Conservation (phyloP, 2,113 vertebrate species). For the Anoplopoma fimbria region DNA sequence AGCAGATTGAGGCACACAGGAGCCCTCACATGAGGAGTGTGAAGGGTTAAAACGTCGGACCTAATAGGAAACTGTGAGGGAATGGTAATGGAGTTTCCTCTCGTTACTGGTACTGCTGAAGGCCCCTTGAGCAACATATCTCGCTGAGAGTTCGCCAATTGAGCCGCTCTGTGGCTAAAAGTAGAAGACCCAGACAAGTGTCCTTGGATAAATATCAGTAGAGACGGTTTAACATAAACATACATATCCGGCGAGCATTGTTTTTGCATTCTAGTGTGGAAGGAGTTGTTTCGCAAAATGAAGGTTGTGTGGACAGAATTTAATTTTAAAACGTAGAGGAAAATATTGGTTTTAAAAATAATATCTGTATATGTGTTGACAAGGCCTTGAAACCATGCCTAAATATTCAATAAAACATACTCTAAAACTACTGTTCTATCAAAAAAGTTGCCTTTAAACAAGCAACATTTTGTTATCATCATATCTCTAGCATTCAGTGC, state of each 20-base stretch:
- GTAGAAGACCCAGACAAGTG: too few species aligned
- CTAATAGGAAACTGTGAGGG: constrained; percentile 23
- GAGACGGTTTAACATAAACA: too few species aligned
- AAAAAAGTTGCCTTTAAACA: not conserved
- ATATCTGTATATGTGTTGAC: not conserved
- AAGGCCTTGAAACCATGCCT: not conserved
- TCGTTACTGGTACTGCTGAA: not conserved
- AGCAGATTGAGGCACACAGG: constrained; percentile 21
- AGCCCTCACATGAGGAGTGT: constrained; percentile 3
- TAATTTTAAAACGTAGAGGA: too few species aligned
- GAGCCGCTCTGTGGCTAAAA: too few species aligned
- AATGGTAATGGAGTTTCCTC: constrained; percentile 28
- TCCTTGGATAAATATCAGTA: too few species aligned
- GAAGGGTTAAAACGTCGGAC: constrained; percentile 15
- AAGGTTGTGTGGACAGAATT: too few species aligned
- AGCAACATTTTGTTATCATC: not conserved
- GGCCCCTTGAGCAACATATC: constrained; percentile 17
- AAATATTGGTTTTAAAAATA: too few species aligned
- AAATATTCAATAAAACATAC: not conserved
- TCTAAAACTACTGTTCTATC: not conserved
- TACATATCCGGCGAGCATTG: too few species aligned
- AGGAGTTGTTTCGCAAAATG: too few species aligned
- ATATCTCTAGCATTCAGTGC: not conserved
- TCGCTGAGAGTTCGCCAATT: constrained; percentile 7
- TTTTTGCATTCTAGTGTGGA: too few species aligned